Base-by-base conservation (phyloP, 2,113 vertebrate species). In the Phyllopteryx taeniolatus region DNA sequence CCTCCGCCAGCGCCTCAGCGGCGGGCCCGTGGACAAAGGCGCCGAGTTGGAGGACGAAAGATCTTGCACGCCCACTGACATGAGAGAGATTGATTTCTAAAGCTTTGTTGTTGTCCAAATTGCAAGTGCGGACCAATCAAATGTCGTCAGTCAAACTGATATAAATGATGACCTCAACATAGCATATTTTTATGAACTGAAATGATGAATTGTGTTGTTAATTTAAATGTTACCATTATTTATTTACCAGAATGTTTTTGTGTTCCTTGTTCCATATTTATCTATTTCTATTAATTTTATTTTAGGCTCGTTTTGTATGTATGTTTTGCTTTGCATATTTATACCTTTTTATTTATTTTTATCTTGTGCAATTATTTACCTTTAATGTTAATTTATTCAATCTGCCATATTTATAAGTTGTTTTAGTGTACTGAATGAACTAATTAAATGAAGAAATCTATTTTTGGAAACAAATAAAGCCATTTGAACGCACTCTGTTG, bases 31-130 rank as follows among this genome's bases (percentile, higher is more conserved):
- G 61, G 82, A 85, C 76, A 91, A 92, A 57, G 89, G 71, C 0
- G 89, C 86, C 15, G 88, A 89, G 76, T 73, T 88, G 81, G 91
- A 93, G 64, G 69, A 75, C 0, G 88, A 92, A 22, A 87, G 93
- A 61, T 75, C 91, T 1, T 86, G 90, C 66, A 93, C 93, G 0
- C 93, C 93, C 0, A 92, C 91, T 3, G 91, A 94, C 82, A 91
- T 94, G 83, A 88, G 90, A 77, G 92, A 93, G 59, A 87, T 94
- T 64, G 90, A 93, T 81, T 92, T 94, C 76, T 94, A 42, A 39
- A 68, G 53, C 43, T 31, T 47, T 73, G 57, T 72, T 43, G 31
- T 13, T 47, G 53, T 10, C 56, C 59, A 33, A 20, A 68, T 56
- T 39, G 70, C 68, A 81, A 74, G n/a, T 81, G 74, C 71, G 77